These are phyloP conservation scores for Glaucomys volans DNA, from an alignment of 2,113 vertebrate genomes.

Conservation along the genomic window DNA sequence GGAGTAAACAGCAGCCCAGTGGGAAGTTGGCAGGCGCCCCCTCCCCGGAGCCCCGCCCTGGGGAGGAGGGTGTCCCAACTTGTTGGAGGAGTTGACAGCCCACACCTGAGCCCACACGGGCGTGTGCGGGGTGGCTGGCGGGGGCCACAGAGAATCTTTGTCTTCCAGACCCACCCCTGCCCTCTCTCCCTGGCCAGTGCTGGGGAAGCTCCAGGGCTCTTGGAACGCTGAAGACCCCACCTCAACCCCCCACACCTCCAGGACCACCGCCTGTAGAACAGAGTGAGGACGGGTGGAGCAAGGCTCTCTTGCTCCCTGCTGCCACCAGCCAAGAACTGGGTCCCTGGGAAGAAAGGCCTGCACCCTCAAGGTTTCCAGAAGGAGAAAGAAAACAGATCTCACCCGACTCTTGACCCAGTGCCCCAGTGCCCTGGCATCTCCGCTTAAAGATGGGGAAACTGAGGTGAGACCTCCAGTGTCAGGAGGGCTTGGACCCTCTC, in stretches of 20 bases:
- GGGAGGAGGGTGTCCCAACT: constrained; percentile 68
- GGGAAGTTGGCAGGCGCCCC: constrained; percentile 68
- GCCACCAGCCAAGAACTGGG: neutral
- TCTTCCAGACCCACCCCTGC: neutral
- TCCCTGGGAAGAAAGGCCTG: neutral
- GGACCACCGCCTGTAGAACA: neutral
- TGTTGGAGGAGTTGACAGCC: constrained; percentile 72
- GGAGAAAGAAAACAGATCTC: neutral
- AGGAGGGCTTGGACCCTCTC: neutral
- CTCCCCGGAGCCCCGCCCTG: constrained; percentile 6
- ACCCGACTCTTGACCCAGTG: accelerated
- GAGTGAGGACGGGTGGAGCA: neutral
- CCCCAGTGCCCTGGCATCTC: neutral
- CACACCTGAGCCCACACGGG: constrained; percentile 61
- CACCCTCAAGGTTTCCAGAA: neutral
- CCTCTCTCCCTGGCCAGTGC: neutral
- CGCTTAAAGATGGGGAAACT: neutral
- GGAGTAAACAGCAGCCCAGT: constrained; percentile 64
- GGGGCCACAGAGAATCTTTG: neutral
- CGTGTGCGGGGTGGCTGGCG: neutral
- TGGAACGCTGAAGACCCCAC: neutral
- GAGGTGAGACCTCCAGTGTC: neutral
- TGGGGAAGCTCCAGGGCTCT: neutral
- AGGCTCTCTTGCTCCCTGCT: neutral
- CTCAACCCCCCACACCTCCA: neutral